phyloP scores from a whole-genome alignment of 2,888 invertebrate genomes.

The Tromatobia lineatoria region DNA sequence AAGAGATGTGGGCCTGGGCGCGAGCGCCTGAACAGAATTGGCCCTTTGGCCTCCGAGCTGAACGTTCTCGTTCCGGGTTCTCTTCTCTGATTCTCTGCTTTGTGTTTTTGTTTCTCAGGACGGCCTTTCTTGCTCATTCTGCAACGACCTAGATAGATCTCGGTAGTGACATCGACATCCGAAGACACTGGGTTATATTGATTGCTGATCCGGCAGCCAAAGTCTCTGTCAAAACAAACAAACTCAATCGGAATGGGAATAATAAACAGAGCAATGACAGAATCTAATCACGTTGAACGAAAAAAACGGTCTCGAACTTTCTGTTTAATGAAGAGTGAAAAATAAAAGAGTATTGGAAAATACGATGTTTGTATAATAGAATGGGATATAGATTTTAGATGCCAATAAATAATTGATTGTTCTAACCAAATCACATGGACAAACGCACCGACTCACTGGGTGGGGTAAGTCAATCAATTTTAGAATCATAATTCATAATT shows the following conservation, averaged over 20 bases:
- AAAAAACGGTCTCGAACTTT: not conserved
- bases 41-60: constrained; percentile 49
- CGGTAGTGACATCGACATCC: not conserved
- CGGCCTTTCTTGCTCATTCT: constrained; percentile 12
- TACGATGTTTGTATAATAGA: not conserved
- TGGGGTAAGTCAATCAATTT: too few species aligned
- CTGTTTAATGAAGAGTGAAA: not conserved
- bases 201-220: constrained; percentile 52
- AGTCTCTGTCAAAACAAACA: constrained; percentile 28
- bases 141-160: constrained; percentile 54
- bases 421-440: too few species aligned
- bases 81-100: constrained; percentile 23
- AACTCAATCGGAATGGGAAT: not conserved
- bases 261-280: constrained; percentile 7
- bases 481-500: too few species aligned
- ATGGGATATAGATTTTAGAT: not conserved
- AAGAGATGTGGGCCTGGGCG: constrained; percentile 37
- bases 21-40: constrained; percentile 35
- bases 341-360: not conserved
- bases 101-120: constrained; percentile 27
- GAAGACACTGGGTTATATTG: constrained; percentile 29
- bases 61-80: constrained; percentile 56
- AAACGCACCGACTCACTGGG: too few species aligned
- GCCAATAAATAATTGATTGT: too few species aligned
- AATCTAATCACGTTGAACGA: not conserved